Evolutionary conservation across 2,888 invertebrate species (phyloP).

Genomic region (Drosophila ustulata): DNA sequence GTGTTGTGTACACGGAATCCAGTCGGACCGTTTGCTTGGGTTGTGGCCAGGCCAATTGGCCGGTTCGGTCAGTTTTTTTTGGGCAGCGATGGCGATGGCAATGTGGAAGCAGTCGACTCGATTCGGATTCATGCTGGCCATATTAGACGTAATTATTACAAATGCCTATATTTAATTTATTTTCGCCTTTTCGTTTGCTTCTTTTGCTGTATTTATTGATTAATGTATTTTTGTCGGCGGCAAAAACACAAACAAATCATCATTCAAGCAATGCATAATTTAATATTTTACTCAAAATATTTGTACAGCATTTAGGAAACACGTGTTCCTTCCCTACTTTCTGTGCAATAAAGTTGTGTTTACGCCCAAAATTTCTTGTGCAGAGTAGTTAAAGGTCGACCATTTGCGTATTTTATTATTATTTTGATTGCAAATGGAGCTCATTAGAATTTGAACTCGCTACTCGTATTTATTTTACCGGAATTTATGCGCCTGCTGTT

Average conservation of each 20-base stretch:
- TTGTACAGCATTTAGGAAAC: slow-evolving; percentile 22
- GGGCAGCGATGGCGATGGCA: slow-evolving; percentile 7
- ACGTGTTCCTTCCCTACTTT: slow-evolving; percentile 24
- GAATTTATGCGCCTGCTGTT: slow-evolving; percentile 36
- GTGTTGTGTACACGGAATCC: slow-evolving; percentile 33
- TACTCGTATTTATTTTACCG: slow-evolving; percentile 8
- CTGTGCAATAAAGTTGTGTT: background rate
- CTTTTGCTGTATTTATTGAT: slow-evolving; percentile 58
- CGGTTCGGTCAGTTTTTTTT: slow-evolving; percentile 40
- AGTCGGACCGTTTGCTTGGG: slow-evolving; percentile 20
- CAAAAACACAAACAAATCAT: slow-evolving; percentile 59
- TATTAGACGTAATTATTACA: slow-evolving; percentile 65
- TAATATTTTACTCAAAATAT: slow-evolving; percentile 52
- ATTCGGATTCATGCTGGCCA: slow-evolving; percentile 16
- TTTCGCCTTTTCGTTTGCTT: slow-evolving; percentile 24
- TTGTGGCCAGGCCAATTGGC: slow-evolving; percentile 32
- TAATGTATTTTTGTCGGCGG: slow-evolving; percentile 47
- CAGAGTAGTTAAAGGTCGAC: slow-evolving; percentile 23
- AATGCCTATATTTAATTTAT: slow-evolving; percentile 66
- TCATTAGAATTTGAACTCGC: slow-evolving; percentile 29
- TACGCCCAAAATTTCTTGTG: slow-evolving; percentile 16
- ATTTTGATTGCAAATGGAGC: slow-evolving; percentile 20
- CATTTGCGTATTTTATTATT: slow-evolving; percentile 18
- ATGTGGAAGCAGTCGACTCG: slow-evolving; percentile 24
- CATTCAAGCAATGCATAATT: slow-evolving; percentile 58